Evolutionary conservation across 2,888 invertebrate species (phyloP), one percentile per base, ranked within the genome.

Genomic region (Nebria brevicollis): DNA sequence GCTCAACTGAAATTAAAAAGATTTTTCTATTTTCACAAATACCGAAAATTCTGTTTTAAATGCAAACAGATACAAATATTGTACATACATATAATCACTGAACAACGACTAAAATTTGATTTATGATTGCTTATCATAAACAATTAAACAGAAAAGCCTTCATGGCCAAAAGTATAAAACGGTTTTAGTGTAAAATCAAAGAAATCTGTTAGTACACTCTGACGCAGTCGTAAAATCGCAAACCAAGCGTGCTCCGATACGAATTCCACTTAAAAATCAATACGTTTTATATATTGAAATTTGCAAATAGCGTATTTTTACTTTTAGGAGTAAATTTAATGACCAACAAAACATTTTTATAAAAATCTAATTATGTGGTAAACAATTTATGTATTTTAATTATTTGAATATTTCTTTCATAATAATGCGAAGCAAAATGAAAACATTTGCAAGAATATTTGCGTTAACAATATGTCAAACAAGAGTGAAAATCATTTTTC

Each of bases 241-340:
- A 13, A 54, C 4, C 54, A 54, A 54, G 54, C 54, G 54, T 54
- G 54, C 54, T 13, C 13, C 13, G 54, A 54, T 54, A 54, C 7
- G 54, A 54, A 54, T 70, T 34, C 26, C 11, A 26, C 26, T 70
- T 70, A 15, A 70, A 26, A 70, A 70, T 70, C 70, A 34, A 70
- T 70, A 70, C 66, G 7, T 15, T 66, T 20, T 66, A 66, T 34
- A 2, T 34, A 34, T 34, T 34, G 2, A 54, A 54, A 54, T 70
- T 70, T 70, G 6, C 25, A 70, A 26, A 70, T 70, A 70, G 26
- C 70, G 20, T 70, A 70, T 70, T 70, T 70, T 70, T 70, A 34
- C 70, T 26, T 11, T 13, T 15, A 34, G 26, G 13, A 20, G 26
- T 13, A 70, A 26, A 25, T 8, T 70, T 70, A 70, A 70, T 26